Evolutionary conservation across 2,797 vertebrate genomes (phyloP).

Genomic region (Chloroceryle inda): DNA sequence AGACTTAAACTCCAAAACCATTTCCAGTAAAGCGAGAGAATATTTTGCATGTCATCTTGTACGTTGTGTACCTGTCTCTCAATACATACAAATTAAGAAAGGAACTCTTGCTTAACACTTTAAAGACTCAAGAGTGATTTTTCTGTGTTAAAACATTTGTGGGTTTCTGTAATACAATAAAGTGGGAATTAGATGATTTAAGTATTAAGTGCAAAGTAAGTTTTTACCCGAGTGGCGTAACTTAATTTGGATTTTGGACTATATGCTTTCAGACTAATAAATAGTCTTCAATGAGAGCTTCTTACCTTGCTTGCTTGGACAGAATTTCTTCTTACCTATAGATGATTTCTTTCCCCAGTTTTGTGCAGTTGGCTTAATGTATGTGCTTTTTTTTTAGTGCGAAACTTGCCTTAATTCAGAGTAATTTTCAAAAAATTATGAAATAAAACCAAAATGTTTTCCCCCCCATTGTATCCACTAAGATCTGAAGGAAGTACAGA

Average conservation of each 20-base stretch:
- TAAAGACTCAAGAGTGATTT: not conserved
- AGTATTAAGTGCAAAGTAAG: not conserved
- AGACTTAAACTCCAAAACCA: not conserved
- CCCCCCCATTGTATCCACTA: not conserved
- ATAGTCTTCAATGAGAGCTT: not conserved
- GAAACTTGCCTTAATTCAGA: not conserved
- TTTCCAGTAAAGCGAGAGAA: not conserved
- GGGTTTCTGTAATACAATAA: not conserved
- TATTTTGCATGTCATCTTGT: accelerated
- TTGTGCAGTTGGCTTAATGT: not conserved
- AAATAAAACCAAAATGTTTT: not conserved
- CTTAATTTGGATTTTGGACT: not conserved
- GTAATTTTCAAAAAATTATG: not conserved
- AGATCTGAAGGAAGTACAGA: not conserved
- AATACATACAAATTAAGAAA: not conserved
- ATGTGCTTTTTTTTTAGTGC: not conserved
- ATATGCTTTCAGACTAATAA: not conserved
- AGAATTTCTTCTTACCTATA: not conserved
- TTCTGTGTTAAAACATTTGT: not conserved
- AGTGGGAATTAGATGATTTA: not conserved
- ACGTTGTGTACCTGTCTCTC: not conserved
- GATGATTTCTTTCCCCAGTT: not conserved
- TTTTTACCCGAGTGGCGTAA: not conserved
- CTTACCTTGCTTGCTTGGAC: not conserved
- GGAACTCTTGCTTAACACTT: not conserved